phyloP scores from a whole-genome alignment of 2,797 vertebrate genomes.

The Sebastes melanostomus region DNA sequence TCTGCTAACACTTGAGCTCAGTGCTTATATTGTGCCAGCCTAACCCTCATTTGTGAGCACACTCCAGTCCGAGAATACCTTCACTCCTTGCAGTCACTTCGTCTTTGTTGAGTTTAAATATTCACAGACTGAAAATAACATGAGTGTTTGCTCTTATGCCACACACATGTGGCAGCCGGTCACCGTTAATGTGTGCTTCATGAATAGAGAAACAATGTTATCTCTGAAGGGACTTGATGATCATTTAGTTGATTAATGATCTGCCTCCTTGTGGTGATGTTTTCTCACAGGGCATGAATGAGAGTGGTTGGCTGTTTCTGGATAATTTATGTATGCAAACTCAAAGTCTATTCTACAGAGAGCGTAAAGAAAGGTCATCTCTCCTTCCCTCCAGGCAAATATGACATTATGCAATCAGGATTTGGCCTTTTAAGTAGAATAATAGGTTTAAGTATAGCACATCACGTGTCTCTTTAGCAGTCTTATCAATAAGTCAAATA shows the following conservation, averaged over 20 bases:
- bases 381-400: not conserved
- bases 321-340: not conserved
- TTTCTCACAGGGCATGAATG: not conserved
- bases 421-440: constrained; percentile 17
- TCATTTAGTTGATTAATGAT: constrained; percentile 40
- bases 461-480: not conserved
- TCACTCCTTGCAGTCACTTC: not conserved
- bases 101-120: not conserved
- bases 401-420: constrained; percentile 23
- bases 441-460: not conserved
- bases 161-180: not conserved
- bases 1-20: not conserved
- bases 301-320: not conserved
- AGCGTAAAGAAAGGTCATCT: constrained; percentile 12
- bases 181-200: constrained; percentile 9
- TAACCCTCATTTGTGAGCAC: constrained; percentile 8
- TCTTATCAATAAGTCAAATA: not conserved
- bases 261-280: not conserved
- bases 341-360: not conserved
- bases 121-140: not conserved
- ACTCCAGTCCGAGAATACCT: not conserved
- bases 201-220: constrained; percentile 15
- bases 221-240: constrained; percentile 4
- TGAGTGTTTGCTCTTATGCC: constrained; percentile 22
- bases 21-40: constrained; percentile 48